A percentile compares a stretch with the other conserved stretches of the same genome.
Evolutionary conservation across 2,888 invertebrate species (phyloP).

Genomic region (Merodon equestris): DNA sequence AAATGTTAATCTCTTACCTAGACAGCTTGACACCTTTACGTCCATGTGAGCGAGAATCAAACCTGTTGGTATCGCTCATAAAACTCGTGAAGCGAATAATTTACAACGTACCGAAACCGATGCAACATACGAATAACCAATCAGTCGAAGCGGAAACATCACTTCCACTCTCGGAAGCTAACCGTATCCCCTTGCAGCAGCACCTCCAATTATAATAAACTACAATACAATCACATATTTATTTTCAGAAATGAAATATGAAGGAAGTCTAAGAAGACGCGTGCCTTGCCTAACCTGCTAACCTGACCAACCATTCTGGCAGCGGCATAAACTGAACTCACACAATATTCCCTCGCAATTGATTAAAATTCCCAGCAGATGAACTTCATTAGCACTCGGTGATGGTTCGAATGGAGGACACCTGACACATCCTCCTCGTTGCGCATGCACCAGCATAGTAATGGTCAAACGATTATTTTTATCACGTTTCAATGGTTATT

Average conservation of each 20-base stretch:
- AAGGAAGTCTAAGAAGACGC: conserved; percentile 9
- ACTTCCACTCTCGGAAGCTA: too few relatives aligned
- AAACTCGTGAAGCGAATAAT: too few relatives aligned
- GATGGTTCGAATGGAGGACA: conserved; percentile 46
- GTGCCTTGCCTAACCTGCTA: conserved; percentile 30
- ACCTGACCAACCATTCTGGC: conserved; percentile 24
- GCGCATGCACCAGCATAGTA: conserved; percentile 42
- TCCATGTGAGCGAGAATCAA: too few relatives aligned
- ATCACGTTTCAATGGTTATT: conserved; percentile 40
- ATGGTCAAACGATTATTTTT: conserved; percentile 49
- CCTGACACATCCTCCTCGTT: conserved; percentile 57
- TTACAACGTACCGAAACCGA: too few relatives aligned
- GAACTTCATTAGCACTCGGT: conserved; percentile 64
- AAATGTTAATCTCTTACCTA: too few relatives aligned
- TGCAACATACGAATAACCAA: too few relatives aligned
- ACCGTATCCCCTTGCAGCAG: too few relatives aligned
- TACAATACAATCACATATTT: too few relatives aligned
- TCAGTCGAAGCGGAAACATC: too few relatives aligned
- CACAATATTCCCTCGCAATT: conserved; percentile 41
- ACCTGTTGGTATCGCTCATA: too few relatives aligned
- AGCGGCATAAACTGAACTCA: conserved; percentile 48
- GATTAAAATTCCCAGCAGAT: conserved; percentile 62
- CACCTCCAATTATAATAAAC: too few relatives aligned
- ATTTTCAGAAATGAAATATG: conserved; percentile 25
- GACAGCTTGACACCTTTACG: too few relatives aligned